A percentile compares a stretch with the other conserved stretches of the same genome.
Conservation (phyloP, 1,140 invertebrate species). For the Drosophila leontia region DNA sequence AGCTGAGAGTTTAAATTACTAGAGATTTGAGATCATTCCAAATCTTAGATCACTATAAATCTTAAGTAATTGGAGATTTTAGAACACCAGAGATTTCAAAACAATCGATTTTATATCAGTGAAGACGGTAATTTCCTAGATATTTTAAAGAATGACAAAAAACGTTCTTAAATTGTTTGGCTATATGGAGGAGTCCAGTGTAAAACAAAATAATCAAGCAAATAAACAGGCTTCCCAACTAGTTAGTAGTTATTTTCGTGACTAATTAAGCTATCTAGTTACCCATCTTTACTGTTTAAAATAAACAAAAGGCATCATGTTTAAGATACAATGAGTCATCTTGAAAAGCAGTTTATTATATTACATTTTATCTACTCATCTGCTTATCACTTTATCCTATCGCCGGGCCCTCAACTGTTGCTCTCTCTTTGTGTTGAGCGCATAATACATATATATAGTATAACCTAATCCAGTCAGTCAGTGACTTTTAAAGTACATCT, state of each 20-base stretch:
- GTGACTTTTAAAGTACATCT: slow-evolving; percentile 46
- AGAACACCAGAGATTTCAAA: background rate
- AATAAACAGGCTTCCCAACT: background rate
- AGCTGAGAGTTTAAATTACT: background rate
- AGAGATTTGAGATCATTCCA: background rate
- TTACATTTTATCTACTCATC: slow-evolving; percentile 8
- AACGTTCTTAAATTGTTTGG: no score
- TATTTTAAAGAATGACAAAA: no score
- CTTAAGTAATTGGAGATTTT: background rate
- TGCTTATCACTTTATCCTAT: slow-evolving; percentile 20
- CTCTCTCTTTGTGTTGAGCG: slow-evolving; percentile 24
- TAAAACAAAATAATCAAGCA: background rate
- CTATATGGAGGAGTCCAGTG: background rate
- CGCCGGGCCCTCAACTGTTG: slow-evolving; percentile 29
- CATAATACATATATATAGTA: slow-evolving; percentile 1
- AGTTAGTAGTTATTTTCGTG: background rate
- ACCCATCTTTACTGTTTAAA: background rate
- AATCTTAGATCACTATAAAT: background rate
- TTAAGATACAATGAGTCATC: slow-evolving; percentile 13
- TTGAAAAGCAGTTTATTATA: slow-evolving; percentile 3
- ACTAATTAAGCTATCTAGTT: background rate
- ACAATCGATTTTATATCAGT: no score
- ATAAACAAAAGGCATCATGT: slow-evolving; percentile 3
- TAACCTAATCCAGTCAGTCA: slow-evolving; percentile 48
- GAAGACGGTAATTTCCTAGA: no score